Evolutionary conservation across 2,797 vertebrate species (phyloP).

Genomic region (Fringilla coelebs): DNA sequence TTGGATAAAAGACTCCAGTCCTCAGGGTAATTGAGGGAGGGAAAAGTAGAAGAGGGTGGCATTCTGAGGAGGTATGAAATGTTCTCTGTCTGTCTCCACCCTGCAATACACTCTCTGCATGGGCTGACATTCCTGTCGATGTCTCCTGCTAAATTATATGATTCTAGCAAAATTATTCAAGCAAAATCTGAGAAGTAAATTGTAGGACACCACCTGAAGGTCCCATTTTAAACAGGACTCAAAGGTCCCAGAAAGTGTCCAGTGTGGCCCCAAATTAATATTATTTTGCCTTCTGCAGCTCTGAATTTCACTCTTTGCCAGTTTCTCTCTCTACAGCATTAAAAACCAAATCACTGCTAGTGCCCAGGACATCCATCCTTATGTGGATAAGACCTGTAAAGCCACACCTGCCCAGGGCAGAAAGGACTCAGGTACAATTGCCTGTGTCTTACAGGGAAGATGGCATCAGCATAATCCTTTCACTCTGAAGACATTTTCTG

Average conservation of each 20-base stretch:
- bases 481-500: neutral
- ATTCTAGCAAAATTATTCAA: neutral
- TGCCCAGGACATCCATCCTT: neutral
- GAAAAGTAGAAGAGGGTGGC: neutral
- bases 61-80: neutral
- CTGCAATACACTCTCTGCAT: neutral
- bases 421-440: accelerated
- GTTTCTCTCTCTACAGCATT: neutral
- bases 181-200: neutral
- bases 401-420: neutral
- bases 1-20: constrained; percentile 33
- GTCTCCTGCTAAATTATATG: neutral
- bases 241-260: neutral
- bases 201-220: neutral
- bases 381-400: accelerated
- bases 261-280: neutral
- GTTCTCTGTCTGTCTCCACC: neutral
- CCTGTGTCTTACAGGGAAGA: neutral
- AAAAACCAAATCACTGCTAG: neutral
- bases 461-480: neutral
- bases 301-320: neutral
- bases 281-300: neutral
- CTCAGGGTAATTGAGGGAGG: constrained; percentile 27
- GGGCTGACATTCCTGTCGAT: neutral
- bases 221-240: neutral